Base-by-base conservation (phyloP, 1,140 invertebrate species). In the Ctenoplectra terminalis region DNA sequence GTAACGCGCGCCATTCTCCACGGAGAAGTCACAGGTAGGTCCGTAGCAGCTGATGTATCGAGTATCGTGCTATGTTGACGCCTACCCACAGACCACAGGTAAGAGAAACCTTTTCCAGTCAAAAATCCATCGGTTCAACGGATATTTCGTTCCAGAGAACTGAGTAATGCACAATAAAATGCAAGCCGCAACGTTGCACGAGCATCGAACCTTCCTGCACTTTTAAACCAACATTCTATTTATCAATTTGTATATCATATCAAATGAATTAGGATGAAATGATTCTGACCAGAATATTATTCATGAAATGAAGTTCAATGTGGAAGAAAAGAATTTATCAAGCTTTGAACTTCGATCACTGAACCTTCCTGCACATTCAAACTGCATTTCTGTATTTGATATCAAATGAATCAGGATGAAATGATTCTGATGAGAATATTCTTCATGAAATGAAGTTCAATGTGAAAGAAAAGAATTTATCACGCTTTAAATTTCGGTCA, bases 21-120 rank as follows among this genome's bases (percentile, higher is more conserved):
- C 34, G 52, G 75, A 79, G 72, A 72, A 84, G 86, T 87, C 86
- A 81, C 86, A 87, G 85, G 81, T 87, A 87, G 58, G 58, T 48
- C 46, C 75, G 52, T 48, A 85, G 83, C 86, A 88, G 85, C 87
- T 88, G 87, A 88, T 83, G 76, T 87, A 88, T 88, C 86, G 86
- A 85, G 80, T 85, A 87, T 83, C 88, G 84, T 87, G 89, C 83
- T 81, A 78, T 70, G 84, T 90, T 82, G 78, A 83, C 82, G 75
- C 76, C 78, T 83, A 75, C 72, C 78, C 80, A 48, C 83, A 88
- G 58, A 84, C 69, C 86, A 17, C 86, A 85, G 79, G 84, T 87
- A 87, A 88, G 83, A 85, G 80, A 80, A 88, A 85, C 86, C 85
- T 84, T 69, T 83, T 46, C 76, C 72, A 63, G 72, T 87, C 64